These are phyloP conservation scores for Hylaea fasciaria DNA, from an alignment of 2,888 invertebrate genomes.

Conservation along the genomic window DNA sequence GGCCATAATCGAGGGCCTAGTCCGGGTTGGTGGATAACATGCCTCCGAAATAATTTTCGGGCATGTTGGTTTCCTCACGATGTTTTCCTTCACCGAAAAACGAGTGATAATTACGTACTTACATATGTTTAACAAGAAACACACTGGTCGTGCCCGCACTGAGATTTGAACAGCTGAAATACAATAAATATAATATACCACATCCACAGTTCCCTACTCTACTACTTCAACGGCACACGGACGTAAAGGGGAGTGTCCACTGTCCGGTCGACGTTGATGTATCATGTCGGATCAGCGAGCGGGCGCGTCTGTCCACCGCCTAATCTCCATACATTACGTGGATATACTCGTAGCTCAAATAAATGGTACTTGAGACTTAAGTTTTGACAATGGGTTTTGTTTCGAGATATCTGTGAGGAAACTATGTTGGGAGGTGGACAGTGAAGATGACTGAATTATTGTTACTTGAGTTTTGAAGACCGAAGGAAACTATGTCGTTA, in stretches of 20 bases:
- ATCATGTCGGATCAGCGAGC: constrained; percentile 82
- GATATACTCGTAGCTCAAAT: constrained; percentile 82
- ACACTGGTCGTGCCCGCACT: too few relatives aligned
- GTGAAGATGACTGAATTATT: not conserved
- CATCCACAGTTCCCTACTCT: not conserved
- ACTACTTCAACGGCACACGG: constrained; percentile 13
- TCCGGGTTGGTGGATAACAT: too few relatives aligned
- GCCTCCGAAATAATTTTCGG: too few relatives aligned
- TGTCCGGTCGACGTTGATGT: constrained; percentile 83
- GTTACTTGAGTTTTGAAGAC: too few relatives aligned
- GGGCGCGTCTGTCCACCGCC: constrained; percentile 81
- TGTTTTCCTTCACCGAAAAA: too few relatives aligned
- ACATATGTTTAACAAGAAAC: too few relatives aligned
- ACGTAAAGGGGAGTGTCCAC: constrained; percentile 74
- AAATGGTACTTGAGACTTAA: constrained; percentile 81
- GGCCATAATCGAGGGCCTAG: too few relatives aligned
- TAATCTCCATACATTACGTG: constrained; percentile 84
- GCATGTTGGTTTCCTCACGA: too few relatives aligned
- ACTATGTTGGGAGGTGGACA: constrained; percentile 10
- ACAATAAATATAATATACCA: constrained; percentile 1
- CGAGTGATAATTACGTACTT: too few relatives aligned
- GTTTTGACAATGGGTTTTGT: constrained; percentile 63
- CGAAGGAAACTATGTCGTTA: too few relatives aligned
- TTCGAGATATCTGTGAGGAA: constrained; percentile 6
- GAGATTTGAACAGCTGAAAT: too few relatives aligned